A percentile compares a stretch with the other conserved stretches of the same genome.
Evolutionary conservation across 2,797 vertebrate genomes (phyloP).

Genomic region (Hybognathus amarus): DNA sequence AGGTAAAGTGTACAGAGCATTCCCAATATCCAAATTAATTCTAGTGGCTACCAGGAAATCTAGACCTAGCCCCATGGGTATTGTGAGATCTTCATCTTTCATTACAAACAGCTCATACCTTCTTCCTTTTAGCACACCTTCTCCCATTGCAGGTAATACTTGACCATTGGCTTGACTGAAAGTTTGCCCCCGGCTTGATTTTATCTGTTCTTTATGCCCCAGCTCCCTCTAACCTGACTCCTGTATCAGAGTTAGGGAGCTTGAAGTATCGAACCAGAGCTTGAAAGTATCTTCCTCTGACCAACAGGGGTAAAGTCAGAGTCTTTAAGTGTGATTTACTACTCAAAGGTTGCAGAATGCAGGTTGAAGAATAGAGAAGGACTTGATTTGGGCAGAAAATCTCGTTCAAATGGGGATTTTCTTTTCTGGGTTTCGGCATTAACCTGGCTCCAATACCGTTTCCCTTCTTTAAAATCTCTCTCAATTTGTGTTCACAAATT

Average conservation of each 20-base stretch:
- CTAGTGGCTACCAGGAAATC: not conserved
- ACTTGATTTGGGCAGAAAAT: not conserved
- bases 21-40: not conserved
- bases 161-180: not conserved
- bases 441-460: not conserved
- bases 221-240: too few relatives aligned
- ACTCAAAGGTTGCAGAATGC: too few relatives aligned
- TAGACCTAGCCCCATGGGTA: not conserved
- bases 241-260: too few relatives aligned
- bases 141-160: not conserved
- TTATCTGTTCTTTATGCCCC: too few relatives aligned
- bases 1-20: not conserved
- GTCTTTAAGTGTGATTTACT: too few relatives aligned
- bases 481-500: not conserved
- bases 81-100: not conserved
- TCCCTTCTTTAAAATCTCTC: not conserved
- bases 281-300: too few relatives aligned
- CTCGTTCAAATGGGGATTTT: not conserved
- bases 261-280: too few relatives aligned
- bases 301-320: too few relatives aligned
- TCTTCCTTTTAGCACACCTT: not conserved
- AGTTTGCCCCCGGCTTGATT: not conserved
- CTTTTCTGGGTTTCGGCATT: not conserved
- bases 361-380: too few relatives aligned
- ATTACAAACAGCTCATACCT: not conserved